Conservation (phyloP, 2,797 vertebrate genomes). For the Galago senegalensis region DNA sequence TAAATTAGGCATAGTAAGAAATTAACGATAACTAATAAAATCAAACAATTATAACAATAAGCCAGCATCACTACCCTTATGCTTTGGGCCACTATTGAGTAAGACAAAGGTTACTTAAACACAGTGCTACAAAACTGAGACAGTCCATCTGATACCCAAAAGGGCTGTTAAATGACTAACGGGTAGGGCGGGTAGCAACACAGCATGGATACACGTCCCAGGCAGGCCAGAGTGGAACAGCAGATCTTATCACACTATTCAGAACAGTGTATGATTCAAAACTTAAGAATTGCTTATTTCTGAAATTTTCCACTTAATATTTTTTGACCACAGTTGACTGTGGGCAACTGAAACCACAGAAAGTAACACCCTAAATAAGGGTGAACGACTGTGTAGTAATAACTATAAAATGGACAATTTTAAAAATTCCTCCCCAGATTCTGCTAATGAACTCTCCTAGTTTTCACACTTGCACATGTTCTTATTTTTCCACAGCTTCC, state of each 20-base stretch:
- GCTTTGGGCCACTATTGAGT: background rate
- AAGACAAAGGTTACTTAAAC: background rate
- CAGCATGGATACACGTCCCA: background rate
- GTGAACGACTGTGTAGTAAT: background rate
- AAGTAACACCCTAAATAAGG: background rate
- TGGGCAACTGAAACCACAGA: background rate
- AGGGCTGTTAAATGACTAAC: background rate
- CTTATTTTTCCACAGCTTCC: slow-evolving; percentile 11
- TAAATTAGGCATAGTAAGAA: background rate
- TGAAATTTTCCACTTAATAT: background rate
- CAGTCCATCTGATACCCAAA: background rate
- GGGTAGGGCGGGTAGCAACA: background rate
- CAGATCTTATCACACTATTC: background rate
- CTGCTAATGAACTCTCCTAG: background rate
- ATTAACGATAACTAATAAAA: background rate
- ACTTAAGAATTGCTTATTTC: background rate
- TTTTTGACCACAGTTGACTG: background rate
- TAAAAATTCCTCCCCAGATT: slow-evolving; percentile 20
- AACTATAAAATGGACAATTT: slow-evolving; percentile 1
- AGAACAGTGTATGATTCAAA: background rate
- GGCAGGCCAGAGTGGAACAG: background rate
- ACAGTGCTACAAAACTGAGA: background rate
- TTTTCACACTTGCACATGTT: slow-evolving; percentile 55
- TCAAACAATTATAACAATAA: background rate
- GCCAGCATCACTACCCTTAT: background rate